Conservation (phyloP, 1,140 invertebrate species). For the Drosophila navojoa region DNA sequence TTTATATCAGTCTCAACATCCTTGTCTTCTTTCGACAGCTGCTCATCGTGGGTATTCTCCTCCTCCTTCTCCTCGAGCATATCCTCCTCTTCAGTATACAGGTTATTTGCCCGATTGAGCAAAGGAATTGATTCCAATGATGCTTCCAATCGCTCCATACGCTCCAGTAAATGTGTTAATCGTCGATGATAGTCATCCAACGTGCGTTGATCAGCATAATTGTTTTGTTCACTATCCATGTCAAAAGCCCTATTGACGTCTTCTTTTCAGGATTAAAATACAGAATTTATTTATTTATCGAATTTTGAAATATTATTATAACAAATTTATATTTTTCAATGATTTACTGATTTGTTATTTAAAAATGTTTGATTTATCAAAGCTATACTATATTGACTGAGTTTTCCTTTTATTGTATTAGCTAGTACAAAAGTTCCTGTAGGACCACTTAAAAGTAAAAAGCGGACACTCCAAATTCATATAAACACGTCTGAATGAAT, state of each 20-base stretch:
- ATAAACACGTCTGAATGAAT: background rate
- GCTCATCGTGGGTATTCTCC: background rate
- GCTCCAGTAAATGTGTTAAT: conserved; percentile 12
- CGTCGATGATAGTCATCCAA: conserved; percentile 31
- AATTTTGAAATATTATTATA: conserved; percentile 13
- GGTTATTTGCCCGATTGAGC: background rate
- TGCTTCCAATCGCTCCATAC: conserved; percentile 23
- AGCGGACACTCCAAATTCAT: background rate
- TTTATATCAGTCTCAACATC: background rate
- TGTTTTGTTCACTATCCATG: background rate
- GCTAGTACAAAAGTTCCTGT: too few relatives aligned
- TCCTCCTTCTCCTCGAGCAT: background rate
- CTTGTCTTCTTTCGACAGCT: background rate
- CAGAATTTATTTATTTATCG: background rate
- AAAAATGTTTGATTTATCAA: background rate
- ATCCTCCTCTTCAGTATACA: too few relatives aligned
- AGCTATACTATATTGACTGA: background rate
- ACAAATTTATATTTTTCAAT: background rate
- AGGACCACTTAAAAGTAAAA: background rate
- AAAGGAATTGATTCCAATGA: conserved; percentile 4
- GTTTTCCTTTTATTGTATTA: too few relatives aligned
- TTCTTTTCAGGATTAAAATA: background rate
- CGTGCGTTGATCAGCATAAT: background rate
- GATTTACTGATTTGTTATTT: background rate
- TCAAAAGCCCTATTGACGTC: too few relatives aligned